These are phyloP conservation scores for Sylvilagus floridanus DNA, from an alignment of 2,797 vertebrate genomes.

Conservation along the genomic window DNA sequence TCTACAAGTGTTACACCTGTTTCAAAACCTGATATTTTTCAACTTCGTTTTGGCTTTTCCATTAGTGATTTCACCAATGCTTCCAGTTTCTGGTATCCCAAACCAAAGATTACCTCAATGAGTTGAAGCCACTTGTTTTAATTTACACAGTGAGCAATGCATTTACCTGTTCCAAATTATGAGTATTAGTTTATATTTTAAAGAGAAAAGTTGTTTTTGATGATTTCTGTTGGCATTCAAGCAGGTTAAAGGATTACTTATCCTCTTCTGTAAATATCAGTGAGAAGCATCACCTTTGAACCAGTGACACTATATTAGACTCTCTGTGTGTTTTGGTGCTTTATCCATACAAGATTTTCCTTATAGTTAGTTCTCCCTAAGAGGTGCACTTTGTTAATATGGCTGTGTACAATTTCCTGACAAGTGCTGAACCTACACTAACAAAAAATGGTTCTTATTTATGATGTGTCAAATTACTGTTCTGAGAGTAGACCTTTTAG, in stretches of 20 bases:
- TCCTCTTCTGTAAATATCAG: background rate
- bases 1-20: background rate
- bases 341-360: constrained; percentile 65
- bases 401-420: constrained; percentile 85
- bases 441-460: constrained; percentile 87
- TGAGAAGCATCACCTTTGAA: constrained; percentile 72
- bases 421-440: constrained; percentile 83
- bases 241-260: constrained; percentile 46
- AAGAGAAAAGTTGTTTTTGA: constrained; percentile 16
- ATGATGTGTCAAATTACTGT: constrained; percentile 89
- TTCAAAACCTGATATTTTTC: constrained; percentile 19
- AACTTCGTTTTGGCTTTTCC: background rate
- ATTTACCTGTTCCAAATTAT: background rate
- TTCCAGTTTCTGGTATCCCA: background rate
- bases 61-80: background rate
- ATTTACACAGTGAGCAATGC: background rate
- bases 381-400: constrained; percentile 82
- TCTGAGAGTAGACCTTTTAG: constrained; percentile 88
- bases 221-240: constrained; percentile 11
- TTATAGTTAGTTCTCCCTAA: constrained; percentile 77
- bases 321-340: constrained; percentile 69
- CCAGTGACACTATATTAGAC: constrained; percentile 50
- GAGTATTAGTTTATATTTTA: constrained; percentile 59
- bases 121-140: constrained; percentile 13
- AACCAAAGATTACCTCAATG: background rate